Evolutionary conservation across 2,888 invertebrate species (phyloP).

Genomic region (Calliopum simillimum): DNA sequence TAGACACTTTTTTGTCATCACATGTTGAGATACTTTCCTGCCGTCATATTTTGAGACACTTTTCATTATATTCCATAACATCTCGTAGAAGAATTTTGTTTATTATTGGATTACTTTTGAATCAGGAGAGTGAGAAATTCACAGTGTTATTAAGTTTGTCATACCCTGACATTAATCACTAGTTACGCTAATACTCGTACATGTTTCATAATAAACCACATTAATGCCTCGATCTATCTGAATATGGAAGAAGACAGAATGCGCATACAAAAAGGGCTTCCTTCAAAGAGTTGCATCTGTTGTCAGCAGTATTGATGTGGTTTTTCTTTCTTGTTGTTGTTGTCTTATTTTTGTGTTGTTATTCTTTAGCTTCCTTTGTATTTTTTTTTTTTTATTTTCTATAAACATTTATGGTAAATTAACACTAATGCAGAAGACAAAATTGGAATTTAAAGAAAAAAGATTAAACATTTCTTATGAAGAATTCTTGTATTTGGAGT

Average conservation of each 20-base stretch:
- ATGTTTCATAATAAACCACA: slow-evolving; percentile 56
- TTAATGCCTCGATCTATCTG: slow-evolving; percentile 51
- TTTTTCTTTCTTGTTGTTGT: slow-evolving; percentile 14
- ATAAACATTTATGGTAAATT: slow-evolving; percentile 8
- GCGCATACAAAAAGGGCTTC: slow-evolving; percentile 16
- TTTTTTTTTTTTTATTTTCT: background rate
- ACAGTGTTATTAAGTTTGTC: slow-evolving; percentile 40
- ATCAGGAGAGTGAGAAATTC: no score
- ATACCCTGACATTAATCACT: slow-evolving; percentile 43
- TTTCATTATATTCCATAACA: no score
- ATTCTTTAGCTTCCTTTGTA: slow-evolving; percentile 2
- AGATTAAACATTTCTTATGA: no score
- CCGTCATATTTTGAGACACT: no score
- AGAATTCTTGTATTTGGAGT: no score
- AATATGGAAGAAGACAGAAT: slow-evolving; percentile 1
- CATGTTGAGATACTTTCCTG: no score
- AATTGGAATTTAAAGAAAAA: no score
- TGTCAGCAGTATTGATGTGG: slow-evolving; percentile 19
- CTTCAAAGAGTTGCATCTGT: slow-evolving; percentile 28
- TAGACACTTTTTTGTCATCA: no score
- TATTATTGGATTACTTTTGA: no score
- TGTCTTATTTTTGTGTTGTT: background rate
- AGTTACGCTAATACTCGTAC: slow-evolving; percentile 39
- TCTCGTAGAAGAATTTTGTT: no score
- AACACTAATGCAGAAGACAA: background rate